These are phyloP conservation scores for Nezara viridula DNA, from an alignment of 2,888 invertebrate species.

Conservation along the genomic window DNA sequence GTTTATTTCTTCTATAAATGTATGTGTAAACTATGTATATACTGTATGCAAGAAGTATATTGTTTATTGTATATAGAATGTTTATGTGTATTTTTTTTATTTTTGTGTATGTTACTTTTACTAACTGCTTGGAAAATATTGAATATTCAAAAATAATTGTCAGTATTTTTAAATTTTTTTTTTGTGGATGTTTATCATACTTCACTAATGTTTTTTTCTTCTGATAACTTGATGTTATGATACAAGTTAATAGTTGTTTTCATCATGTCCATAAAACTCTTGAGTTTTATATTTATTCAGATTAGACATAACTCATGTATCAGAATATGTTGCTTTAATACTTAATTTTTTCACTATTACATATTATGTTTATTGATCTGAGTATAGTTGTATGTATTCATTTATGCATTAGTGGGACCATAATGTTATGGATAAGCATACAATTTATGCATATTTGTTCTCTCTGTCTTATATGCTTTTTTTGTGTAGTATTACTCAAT, in stretches of 20 bases:
- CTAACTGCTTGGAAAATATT: neutral
- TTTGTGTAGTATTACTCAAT: neutral
- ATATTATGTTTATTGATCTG: neutral
- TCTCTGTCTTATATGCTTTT: neutral
- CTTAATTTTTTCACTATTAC: neutral
- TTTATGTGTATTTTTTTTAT: conserved; percentile 21
- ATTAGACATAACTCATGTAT: neutral
- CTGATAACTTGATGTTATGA: neutral
- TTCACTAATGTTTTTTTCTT: neutral
- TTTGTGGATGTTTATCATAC: neutral
- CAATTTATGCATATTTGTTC: neutral
- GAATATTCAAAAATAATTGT: neutral
- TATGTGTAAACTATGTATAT: conserved; percentile 33
- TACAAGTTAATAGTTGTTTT: neutral
- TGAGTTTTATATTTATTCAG: neutral
- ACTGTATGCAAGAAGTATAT: conserved; percentile 21
- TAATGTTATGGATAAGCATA: conserved; percentile 3
- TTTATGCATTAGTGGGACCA: conserved; percentile 44
- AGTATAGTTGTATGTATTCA: neutral
- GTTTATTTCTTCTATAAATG: conserved; percentile 24
- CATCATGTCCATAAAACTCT: neutral
- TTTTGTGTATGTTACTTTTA: neutral
- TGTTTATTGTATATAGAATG: conserved; percentile 41
- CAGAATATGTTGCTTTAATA: neutral
- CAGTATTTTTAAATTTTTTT: neutral